Evolutionary conservation across 2,888 invertebrate genomes (phyloP).

Genomic region (Coecobrya sp.): DNA sequence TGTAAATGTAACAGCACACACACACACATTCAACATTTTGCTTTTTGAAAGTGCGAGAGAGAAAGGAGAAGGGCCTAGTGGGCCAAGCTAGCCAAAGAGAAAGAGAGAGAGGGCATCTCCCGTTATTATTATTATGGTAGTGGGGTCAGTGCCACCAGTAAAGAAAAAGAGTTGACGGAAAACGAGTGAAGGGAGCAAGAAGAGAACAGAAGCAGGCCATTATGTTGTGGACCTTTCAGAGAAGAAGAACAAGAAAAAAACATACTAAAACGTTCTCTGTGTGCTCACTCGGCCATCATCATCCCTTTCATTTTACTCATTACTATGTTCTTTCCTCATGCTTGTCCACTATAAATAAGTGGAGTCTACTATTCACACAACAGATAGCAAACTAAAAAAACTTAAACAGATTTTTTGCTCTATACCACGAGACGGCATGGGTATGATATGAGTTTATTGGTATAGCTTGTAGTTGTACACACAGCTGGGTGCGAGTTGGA

Average conservation of each 20-base stretch:
- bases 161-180: conserved; percentile 53
- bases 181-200: neutral
- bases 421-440: neutral
- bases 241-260: conserved; percentile 11
- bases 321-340: conserved; percentile 55
- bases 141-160: conserved; percentile 76
- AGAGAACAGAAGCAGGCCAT: conserved; percentile 3
- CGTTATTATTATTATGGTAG: conserved; percentile 58
- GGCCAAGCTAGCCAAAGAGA: conserved; percentile 31
- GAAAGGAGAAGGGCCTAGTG: neutral
- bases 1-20: conserved; percentile 69
- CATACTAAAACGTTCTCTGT: conserved; percentile 12
- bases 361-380: neutral
- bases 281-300: conserved; percentile 51
- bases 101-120: conserved; percentile 34
- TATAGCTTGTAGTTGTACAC: neutral
- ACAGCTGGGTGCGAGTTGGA: too few relatives aligned
- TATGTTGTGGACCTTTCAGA: conserved; percentile 4
- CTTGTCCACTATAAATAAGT: conserved; percentile 20
- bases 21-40: conserved; percentile 35
- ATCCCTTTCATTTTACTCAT: conserved; percentile 70
- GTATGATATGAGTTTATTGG: neutral
- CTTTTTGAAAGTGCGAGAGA: conserved; percentile 32
- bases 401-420: neutral
- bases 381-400: neutral